Conservation (phyloP, 2,113 vertebrate genomes). For the Grallaria varia region DNA sequence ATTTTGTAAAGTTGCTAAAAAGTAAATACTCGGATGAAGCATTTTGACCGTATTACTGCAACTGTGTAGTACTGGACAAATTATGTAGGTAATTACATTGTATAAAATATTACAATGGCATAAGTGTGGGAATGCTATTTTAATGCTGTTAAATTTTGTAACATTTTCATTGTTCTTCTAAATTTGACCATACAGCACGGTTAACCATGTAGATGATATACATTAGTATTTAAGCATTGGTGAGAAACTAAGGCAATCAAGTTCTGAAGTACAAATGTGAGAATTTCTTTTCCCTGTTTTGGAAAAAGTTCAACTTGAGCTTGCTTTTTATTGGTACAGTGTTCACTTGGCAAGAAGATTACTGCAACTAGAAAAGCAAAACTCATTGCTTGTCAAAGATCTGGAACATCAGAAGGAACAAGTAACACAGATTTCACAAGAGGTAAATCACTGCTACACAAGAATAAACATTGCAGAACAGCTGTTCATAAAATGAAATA, state of each 20-base stretch:
- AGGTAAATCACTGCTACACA: constrained; percentile 81
- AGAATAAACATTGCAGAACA: not conserved
- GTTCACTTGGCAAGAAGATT: constrained; percentile 96
- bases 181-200: not conserved
- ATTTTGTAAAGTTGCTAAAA: not conserved
- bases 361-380: constrained; percentile 93
- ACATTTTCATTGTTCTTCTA: not conserved
- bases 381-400: constrained; percentile 88
- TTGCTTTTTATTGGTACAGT: constrained; percentile 74
- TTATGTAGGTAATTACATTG: not conserved
- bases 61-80: not conserved
- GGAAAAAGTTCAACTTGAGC: constrained; percentile 24
- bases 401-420: constrained; percentile 84
- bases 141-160: not conserved
- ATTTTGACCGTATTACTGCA: not conserved
- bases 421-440: constrained; percentile 81
- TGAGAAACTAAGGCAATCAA: constrained; percentile 9
- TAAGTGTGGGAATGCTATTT: not conserved
- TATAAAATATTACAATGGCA: not conserved
- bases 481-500: constrained; percentile 43
- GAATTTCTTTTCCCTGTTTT: constrained; percentile 42
- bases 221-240: not conserved
- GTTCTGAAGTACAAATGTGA: not conserved
- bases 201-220: not conserved
- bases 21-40: constrained; percentile 4